Evolutionary conservation across 1,140 invertebrate genomes (phyloP).

Genomic region (Phenacoccus solenopsis): DNA sequence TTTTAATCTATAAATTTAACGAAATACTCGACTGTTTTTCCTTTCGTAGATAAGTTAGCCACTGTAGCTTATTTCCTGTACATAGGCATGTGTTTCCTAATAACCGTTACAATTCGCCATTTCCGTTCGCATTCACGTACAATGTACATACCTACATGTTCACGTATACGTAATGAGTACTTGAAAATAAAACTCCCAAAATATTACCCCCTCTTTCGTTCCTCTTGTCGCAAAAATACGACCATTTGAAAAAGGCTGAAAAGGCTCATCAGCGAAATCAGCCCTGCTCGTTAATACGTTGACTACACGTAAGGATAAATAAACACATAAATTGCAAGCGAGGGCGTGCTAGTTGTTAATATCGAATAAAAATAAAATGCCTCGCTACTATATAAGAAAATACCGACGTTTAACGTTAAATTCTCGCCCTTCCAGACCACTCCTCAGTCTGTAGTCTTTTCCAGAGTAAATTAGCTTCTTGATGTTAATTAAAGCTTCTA

Average conservation of each 20-base stretch:
- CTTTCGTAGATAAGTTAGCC: not conserved
- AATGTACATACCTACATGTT: too few relatives aligned
- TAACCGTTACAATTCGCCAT: not conserved
- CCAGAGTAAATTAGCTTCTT: slow-evolving; percentile 4
- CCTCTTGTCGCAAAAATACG: too few relatives aligned
- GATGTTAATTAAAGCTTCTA: slow-evolving; percentile 16
- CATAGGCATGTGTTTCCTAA: not conserved
- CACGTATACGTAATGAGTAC: too few relatives aligned
- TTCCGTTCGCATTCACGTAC: too few relatives aligned
- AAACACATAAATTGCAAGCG: not conserved
- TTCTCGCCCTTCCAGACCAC: too few relatives aligned
- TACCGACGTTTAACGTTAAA: not conserved
- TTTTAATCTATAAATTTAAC: not conserved
- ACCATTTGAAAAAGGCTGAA: too few relatives aligned
- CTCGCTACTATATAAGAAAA: not conserved
- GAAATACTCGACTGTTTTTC: not conserved
- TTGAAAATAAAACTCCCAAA: too few relatives aligned
- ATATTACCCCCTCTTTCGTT: too few relatives aligned
- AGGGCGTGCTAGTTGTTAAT: not conserved
- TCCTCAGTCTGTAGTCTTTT: not conserved
- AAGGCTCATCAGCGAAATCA: too few relatives aligned
- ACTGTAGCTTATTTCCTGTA: not conserved
- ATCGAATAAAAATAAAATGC: slow-evolving; percentile 5
- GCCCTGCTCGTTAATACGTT: too few relatives aligned
- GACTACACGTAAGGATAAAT: too few relatives aligned